Conservation (phyloP, 2,888 invertebrate genomes). For the Chymomyza caudatula region DNA sequence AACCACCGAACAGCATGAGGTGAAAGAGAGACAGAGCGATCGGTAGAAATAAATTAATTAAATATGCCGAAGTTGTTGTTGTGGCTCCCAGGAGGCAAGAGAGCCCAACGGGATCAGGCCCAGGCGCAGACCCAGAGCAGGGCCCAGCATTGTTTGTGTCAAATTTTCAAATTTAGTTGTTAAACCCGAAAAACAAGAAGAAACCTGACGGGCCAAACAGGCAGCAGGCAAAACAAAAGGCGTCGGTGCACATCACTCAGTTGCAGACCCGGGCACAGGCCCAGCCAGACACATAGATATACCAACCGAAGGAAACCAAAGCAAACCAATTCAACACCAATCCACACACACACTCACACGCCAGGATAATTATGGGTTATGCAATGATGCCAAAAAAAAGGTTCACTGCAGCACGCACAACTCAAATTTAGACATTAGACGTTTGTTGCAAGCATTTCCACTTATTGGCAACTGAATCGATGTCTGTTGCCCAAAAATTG, state of each 20-base stretch:
- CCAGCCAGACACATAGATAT: neutral
- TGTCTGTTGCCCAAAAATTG: neutral
- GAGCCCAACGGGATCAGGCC: slow-evolving; percentile 6
- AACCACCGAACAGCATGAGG: neutral
- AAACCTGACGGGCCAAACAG: slow-evolving; percentile 16
- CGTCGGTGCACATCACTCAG: slow-evolving; percentile 57
- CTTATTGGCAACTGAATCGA: slow-evolving; percentile 59
- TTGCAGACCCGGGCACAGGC: neutral
- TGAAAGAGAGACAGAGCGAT: slow-evolving; percentile 26
- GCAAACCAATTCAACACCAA: neutral
- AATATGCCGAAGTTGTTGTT: slow-evolving; percentile 43
- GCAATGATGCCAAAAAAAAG: slow-evolving; percentile 50
- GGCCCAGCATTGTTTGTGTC: slow-evolving; percentile 63
- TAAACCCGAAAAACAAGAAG: slow-evolving; percentile 71
- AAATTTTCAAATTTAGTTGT: slow-evolving; percentile 72
- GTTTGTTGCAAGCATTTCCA: slow-evolving; percentile 51
- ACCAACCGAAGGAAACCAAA: too few relatives aligned
- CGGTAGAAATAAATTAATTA: slow-evolving; percentile 68
- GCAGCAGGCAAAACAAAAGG: slow-evolving; percentile 51
- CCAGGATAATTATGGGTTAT: slow-evolving; percentile 63
- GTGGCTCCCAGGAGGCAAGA: slow-evolving; percentile 3
- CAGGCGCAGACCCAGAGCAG: slow-evolving; percentile 15
- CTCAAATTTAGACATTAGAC: slow-evolving; percentile 71
- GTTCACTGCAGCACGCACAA: slow-evolving; percentile 29
- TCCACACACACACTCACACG: neutral